A percentile compares a stretch with the other conserved stretches of the same genome.
Evolutionary conservation across 2,113 vertebrate species (phyloP).

Genomic region (Stictonetta naevosa): DNA sequence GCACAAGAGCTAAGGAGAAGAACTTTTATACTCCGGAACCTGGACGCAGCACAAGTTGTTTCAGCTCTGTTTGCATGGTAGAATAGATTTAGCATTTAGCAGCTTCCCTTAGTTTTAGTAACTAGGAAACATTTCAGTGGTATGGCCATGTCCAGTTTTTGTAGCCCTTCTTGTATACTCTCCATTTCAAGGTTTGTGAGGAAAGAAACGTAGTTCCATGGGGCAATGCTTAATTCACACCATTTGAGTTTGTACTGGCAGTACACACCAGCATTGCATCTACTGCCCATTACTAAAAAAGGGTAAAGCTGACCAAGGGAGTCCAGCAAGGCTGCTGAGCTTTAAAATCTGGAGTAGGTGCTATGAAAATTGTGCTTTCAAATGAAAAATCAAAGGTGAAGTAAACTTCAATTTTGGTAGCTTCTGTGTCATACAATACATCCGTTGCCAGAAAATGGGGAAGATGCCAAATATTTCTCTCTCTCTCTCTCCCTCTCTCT

Average conservation of each 20-base stretch:
- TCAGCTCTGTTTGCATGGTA: conserved; percentile 58
- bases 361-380: not conserved
- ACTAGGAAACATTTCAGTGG: conserved; percentile 60
- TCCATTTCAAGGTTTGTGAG: conserved; percentile 22
- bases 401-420: not conserved
- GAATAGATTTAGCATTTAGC: conserved; percentile 59
- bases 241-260: conserved; percentile 35
- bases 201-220: conserved; percentile 18
- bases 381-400: not conserved
- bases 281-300: conserved; percentile 5
- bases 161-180: conserved; percentile 7
- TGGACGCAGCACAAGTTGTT: conserved; percentile 64
- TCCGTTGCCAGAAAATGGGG: not conserved
- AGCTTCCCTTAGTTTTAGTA: conserved; percentile 59
- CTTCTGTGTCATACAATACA: not conserved
- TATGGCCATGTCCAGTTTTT: conserved; percentile 8
- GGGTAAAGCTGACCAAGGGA: conserved; percentile 21
- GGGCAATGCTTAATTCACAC: conserved; percentile 31
- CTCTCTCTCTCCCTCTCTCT: too few relatives aligned
- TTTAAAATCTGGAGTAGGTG: conserved; percentile 21
- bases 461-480: not conserved
- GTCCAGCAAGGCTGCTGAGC: not conserved
- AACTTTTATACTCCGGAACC: conserved; percentile 60
- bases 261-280: not conserved
- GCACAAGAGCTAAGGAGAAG: conserved; percentile 59